These are phyloP conservation scores for Nannoperca obscura DNA, from an alignment of 2,797 vertebrate species.

Conservation along the genomic window DNA sequence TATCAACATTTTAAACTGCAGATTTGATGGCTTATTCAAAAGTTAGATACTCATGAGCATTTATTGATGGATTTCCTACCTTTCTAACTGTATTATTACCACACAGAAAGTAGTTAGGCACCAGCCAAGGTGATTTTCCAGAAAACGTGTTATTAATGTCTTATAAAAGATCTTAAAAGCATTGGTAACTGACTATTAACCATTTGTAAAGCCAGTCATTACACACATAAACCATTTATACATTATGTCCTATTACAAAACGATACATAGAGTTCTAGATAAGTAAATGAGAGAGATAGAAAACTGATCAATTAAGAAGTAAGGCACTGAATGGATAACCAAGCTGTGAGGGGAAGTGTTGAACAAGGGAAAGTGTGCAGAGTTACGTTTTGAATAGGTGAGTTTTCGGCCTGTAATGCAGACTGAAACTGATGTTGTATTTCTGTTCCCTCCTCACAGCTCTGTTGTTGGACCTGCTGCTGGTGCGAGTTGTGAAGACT, in stretches of 20 bases:
- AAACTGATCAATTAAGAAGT: background rate
- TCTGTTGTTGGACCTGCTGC: conserved; percentile 88
- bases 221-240: background rate
- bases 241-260: background rate
- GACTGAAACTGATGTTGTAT: background rate
- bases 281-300: background rate
- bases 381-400: background rate
- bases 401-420: background rate
- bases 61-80: background rate
- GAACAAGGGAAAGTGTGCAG: background rate
- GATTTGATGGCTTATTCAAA: background rate
- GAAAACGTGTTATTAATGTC: background rate
- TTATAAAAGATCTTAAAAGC: background rate
- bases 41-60: background rate
- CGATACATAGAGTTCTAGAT: background rate
- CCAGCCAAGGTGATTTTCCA: background rate
- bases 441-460: conserved; percentile 74
- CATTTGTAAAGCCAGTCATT: background rate
- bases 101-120: background rate
- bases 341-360: background rate
- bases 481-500: conserved; percentile 90
- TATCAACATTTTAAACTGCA: background rate
- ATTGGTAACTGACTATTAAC: too few relatives aligned
- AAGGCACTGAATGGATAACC: background rate
- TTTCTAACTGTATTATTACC: background rate